Evolutionary conservation across 2,797 vertebrate species (phyloP).

Genomic region (Gambusia yucatana): DNA sequence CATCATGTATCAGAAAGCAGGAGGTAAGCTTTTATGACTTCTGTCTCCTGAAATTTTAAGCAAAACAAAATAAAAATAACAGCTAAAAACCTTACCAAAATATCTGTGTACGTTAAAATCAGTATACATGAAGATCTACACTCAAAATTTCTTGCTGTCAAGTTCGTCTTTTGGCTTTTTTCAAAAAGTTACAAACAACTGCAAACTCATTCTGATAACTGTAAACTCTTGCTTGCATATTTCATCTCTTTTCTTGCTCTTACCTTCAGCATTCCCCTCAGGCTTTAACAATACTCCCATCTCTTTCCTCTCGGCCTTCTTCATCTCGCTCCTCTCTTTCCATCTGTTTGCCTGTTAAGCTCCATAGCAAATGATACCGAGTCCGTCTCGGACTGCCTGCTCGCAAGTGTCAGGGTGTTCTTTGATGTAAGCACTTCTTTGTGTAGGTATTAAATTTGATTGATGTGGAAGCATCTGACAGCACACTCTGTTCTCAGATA

Average conservation of each 20-base stretch:
- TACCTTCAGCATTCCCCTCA: constrained; percentile 6
- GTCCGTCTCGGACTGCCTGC: constrained; percentile 40
- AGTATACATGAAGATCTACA: background rate
- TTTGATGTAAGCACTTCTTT: constrained; percentile 70
- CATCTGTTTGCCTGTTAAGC: constrained; percentile 42
- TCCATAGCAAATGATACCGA: constrained; percentile 39
- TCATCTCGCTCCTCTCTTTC: constrained; percentile 17
- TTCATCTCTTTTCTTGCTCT: background rate
- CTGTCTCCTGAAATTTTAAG: background rate
- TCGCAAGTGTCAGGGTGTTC: constrained; percentile 43
- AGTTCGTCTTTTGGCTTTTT: background rate
- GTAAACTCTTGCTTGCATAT: constrained; percentile 9
- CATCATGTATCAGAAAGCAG: background rate
- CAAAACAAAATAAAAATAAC: background rate
- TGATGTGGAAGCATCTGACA: constrained; percentile 64
- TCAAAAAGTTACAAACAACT: background rate
- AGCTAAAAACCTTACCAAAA: background rate
- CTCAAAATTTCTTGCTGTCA: background rate
- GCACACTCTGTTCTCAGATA: constrained; percentile 66
- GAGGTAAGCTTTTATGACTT: background rate
- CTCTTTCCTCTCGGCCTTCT: constrained; percentile 12
- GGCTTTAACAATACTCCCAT: constrained; percentile 21
- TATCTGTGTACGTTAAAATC: background rate
- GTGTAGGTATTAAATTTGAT: constrained; percentile 67
- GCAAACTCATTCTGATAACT: background rate